A percentile compares a stretch with the other conserved stretches of the same genome.
Evolutionary conservation across 2,888 invertebrate species (phyloP).

Genomic region (Periphyllus acericola): DNA sequence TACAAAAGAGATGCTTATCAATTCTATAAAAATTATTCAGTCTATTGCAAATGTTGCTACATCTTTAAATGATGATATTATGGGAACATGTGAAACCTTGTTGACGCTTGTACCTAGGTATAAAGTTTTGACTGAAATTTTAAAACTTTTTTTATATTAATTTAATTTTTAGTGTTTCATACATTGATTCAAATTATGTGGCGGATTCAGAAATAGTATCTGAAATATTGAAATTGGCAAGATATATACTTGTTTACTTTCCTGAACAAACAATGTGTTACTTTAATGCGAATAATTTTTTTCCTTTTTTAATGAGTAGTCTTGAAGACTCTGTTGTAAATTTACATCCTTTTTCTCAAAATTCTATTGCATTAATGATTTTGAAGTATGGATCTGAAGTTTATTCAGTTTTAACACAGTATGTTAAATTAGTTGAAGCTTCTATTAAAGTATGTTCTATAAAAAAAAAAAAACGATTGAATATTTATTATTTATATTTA

Average conservation of each 20-base stretch:
- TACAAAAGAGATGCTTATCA: constrained; percentile 43
- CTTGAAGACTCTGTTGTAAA: constrained; percentile 44
- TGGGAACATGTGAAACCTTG: constrained; percentile 52
- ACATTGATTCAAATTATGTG: constrained; percentile 53
- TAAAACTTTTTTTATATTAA: not conserved
- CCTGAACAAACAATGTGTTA: constrained; percentile 59
- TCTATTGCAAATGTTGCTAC: constrained; percentile 47
- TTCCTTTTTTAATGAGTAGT: constrained; percentile 38
- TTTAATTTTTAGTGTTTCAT: constrained; percentile 46
- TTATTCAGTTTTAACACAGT: constrained; percentile 52
- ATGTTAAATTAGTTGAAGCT: constrained; percentile 48
- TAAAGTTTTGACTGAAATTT: not conserved
- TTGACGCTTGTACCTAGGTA: constrained; percentile 56
- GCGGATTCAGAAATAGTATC: constrained; percentile 44
- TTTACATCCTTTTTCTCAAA: constrained; percentile 58
- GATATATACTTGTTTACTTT: constrained; percentile 46
- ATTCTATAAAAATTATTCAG: constrained; percentile 54
- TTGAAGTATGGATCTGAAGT: constrained; percentile 46
- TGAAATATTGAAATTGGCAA: constrained; percentile 53
- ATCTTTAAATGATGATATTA: constrained; percentile 52
- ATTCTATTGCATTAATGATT: constrained; percentile 55
- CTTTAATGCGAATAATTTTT: constrained; percentile 55
- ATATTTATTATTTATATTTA: not conserved
- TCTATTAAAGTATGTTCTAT: constrained; percentile 40
- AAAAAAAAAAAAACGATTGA: not conserved